phyloP scores from a whole-genome alignment of 2,888 invertebrate species.

The Temnothorax ravouxi region DNA sequence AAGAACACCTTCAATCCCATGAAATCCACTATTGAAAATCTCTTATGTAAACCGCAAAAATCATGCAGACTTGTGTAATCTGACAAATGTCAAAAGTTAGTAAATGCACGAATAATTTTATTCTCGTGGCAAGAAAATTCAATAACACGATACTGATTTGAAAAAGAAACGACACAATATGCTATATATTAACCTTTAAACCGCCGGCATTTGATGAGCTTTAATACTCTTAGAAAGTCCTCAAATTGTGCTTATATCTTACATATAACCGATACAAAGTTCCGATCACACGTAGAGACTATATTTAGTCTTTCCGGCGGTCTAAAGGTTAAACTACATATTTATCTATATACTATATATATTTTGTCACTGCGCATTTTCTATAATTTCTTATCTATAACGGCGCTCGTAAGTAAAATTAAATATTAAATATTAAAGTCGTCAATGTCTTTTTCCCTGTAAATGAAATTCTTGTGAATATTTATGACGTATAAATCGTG shows the following conservation, averaged over 20 bases:
- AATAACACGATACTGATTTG: not conserved
- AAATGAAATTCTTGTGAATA: not conserved
- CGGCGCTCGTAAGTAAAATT: not conserved
- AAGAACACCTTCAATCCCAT: too few species aligned
- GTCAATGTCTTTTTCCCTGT: not conserved
- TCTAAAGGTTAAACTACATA: too few species aligned
- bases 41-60: too few species aligned
- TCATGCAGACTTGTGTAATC: not conserved
- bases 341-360: not conserved
- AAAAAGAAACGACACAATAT: not conserved
- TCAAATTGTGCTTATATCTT: too few species aligned
- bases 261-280: too few species aligned
- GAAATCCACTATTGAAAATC: too few species aligned
- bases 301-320: too few species aligned
- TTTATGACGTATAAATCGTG: not conserved
- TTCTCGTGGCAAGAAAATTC: not conserved
- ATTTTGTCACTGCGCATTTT: not conserved
- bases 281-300: too few species aligned
- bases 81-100: not conserved
- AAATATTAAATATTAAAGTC: not conserved
- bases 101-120: not conserved
- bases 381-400: not conserved
- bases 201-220: too few species aligned
- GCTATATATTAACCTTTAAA: too few species aligned
- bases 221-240: too few species aligned